Conservation (phyloP, 2,888 invertebrate genomes). For the Tiphia femorata region DNA sequence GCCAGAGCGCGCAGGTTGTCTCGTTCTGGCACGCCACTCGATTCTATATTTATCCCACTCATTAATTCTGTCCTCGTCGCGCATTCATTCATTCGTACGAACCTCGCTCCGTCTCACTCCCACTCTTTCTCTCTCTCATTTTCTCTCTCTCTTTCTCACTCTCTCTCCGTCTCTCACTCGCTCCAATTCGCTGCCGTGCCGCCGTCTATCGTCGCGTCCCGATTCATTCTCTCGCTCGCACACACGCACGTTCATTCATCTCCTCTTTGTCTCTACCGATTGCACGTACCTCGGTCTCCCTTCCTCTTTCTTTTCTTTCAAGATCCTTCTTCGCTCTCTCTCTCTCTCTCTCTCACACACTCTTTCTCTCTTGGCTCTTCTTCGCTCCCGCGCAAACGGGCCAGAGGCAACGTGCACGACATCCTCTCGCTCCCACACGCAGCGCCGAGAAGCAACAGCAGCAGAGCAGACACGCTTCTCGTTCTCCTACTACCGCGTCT, state of each 20-base stretch:
- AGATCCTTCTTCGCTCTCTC: background rate
- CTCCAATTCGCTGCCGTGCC: conserved; percentile 20
- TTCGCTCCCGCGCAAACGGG: conserved; percentile 1
- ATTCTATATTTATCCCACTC: conserved; percentile 63
- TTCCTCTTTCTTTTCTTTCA: conserved; percentile 2
- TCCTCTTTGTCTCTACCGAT: conserved; percentile 49
- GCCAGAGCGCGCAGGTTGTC: conserved; percentile 30
- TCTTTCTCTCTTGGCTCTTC: background rate
- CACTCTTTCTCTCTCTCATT: conserved; percentile 11
- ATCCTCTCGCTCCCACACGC: conserved; percentile 26
- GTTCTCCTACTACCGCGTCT: conserved; percentile 11
- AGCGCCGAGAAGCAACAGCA: conserved; percentile 18
- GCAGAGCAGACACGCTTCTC: conserved; percentile 11
- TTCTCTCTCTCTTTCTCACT: conserved; percentile 46
- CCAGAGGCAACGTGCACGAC: too few species aligned
- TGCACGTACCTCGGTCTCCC: conserved; percentile 8
- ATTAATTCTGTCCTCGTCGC: conserved; percentile 60
- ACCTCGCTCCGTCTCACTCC: conserved; percentile 36
- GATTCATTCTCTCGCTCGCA: conserved; percentile 34
- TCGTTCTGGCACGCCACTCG: conserved; percentile 53
- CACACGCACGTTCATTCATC: conserved; percentile 62
- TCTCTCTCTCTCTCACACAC: conserved; percentile 7
- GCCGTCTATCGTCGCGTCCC: conserved; percentile 12
- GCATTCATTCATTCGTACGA: conserved; percentile 59
- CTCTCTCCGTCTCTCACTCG: conserved; percentile 62